Evolutionary conservation across 2,888 invertebrate species (phyloP).

Genomic region (Cremastinae sp.): DNA sequence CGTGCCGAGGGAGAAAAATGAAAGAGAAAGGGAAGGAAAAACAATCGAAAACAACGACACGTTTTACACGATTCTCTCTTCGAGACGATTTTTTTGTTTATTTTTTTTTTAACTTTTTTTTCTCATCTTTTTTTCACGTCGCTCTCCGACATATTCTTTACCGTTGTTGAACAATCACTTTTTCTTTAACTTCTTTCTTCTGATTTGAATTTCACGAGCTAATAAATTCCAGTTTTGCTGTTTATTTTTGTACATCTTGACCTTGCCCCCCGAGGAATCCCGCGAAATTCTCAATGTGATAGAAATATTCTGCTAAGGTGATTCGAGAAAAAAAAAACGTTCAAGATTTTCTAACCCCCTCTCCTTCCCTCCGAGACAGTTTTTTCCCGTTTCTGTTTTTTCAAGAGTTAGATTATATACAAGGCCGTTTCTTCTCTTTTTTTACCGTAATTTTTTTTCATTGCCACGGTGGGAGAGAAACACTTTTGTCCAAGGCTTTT

Average conservation of each 20-base stretch:
- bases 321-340: slow-evolving; percentile 10
- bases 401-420: too few relatives aligned
- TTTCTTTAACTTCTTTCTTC: slow-evolving; percentile 62
- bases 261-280: slow-evolving; percentile 48
- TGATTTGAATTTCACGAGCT: slow-evolving; percentile 63
- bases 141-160: slow-evolving; percentile 21
- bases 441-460: background rate
- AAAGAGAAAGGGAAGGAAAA: slow-evolving; percentile 20
- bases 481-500: slow-evolving; percentile 38
- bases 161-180: slow-evolving; percentile 29
- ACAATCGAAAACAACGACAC: slow-evolving; percentile 60
- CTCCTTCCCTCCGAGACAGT: slow-evolving; percentile 8
- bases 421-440: background rate
- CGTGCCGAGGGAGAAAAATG: slow-evolving; percentile 8
- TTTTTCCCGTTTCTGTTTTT: background rate
- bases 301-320: slow-evolving; percentile 63
- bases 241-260: slow-evolving; percentile 71
- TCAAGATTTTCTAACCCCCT: background rate
- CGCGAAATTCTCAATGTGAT: slow-evolving; percentile 65
- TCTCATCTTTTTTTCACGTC: slow-evolving; percentile 17
- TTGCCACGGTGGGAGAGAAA: slow-evolving; percentile 14
- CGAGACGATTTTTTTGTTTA: slow-evolving; percentile 29
- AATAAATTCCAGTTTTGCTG: slow-evolving; percentile 74
- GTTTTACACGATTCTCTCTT: slow-evolving; percentile 64
- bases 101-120: slow-evolving; percentile 34